Conservation (phyloP, 2,888 invertebrate genomes). For the Limenitis arthemis region DNA sequence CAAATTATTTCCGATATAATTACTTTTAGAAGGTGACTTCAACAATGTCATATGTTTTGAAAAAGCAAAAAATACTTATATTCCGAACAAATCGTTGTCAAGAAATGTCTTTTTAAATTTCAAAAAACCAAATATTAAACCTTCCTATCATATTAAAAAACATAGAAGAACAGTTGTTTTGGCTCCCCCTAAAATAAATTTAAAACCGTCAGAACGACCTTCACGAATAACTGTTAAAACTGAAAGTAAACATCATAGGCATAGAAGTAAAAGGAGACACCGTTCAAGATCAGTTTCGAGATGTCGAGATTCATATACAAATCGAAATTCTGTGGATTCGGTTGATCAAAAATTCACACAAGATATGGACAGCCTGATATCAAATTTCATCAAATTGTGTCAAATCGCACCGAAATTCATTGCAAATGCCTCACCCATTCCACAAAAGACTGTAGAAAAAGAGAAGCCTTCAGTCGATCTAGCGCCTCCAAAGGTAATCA, state of each 20-base stretch:
- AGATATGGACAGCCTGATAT: conserved; percentile 60
- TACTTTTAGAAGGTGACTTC: conserved; percentile 50
- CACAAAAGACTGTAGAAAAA: conserved; percentile 58
- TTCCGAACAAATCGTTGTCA: conserved; percentile 58
- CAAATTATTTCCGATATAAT: conserved; percentile 43
- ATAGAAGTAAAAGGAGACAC: conserved; percentile 61
- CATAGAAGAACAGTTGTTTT: conserved; percentile 69
- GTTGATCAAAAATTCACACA: conserved; percentile 66
- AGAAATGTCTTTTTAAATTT: conserved; percentile 64
- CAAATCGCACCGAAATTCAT: conserved; percentile 60
- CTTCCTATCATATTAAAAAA: conserved; percentile 65
- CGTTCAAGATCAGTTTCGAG: conserved; percentile 62
- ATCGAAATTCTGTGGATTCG: conserved; percentile 70
- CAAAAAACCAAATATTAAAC: conserved; percentile 56
- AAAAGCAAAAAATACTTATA: conserved; percentile 58
- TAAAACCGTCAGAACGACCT: conserved; percentile 56
- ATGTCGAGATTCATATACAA: conserved; percentile 72
- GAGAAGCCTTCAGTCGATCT: conserved; percentile 68
- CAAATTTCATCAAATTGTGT: conserved; percentile 61
- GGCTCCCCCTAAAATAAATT: conserved; percentile 62
- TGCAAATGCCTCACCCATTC: conserved; percentile 40
- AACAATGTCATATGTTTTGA: conserved; percentile 63
- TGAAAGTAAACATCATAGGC: conserved; percentile 61
- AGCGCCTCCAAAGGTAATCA: conserved; percentile 57
- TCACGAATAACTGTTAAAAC: conserved; percentile 60